These are phyloP conservation scores for Nephrotoma appendiculata DNA, from an alignment of 2,888 invertebrate species.

Conservation along the genomic window DNA sequence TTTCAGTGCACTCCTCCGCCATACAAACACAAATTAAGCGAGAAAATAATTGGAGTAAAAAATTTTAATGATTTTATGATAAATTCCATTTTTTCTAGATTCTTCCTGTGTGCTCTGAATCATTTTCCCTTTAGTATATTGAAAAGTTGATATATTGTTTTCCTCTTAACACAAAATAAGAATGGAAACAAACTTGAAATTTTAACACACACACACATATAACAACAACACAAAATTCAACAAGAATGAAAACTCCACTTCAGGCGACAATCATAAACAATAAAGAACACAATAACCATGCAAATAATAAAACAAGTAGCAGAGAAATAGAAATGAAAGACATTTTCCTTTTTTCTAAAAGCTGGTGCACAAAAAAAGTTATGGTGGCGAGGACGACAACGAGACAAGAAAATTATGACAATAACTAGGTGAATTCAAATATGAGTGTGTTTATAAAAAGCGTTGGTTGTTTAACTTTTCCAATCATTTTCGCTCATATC, in stretches of 20 bases:
- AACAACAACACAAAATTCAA: not conserved
- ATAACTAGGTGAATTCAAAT: not conserved
- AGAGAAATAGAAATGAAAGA: not conserved
- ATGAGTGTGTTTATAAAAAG: not conserved
- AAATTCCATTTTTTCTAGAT: not conserved
- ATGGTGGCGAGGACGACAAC: not conserved
- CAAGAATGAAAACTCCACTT: not conserved
- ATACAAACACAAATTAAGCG: not conserved
- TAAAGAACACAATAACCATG: not conserved
- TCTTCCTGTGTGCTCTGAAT: not conserved
- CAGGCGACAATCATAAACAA: not conserved
- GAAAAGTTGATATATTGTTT: not conserved
- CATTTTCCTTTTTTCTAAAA: not conserved
- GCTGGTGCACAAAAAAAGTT: not conserved
- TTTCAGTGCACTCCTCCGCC: not conserved
- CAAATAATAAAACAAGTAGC: not conserved
- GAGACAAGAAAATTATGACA: not conserved
- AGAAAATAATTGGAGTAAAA: not conserved
- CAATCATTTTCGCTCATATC: not conserved
- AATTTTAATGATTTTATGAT: not conserved
- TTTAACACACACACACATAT: not conserved
- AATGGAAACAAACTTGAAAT: not conserved
- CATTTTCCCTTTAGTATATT: not conserved
- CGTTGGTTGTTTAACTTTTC: not conserved
- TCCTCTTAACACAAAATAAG: not conserved